Conservation (phyloP, 1,140 invertebrate genomes). For the Eumeta japonica region DNA sequence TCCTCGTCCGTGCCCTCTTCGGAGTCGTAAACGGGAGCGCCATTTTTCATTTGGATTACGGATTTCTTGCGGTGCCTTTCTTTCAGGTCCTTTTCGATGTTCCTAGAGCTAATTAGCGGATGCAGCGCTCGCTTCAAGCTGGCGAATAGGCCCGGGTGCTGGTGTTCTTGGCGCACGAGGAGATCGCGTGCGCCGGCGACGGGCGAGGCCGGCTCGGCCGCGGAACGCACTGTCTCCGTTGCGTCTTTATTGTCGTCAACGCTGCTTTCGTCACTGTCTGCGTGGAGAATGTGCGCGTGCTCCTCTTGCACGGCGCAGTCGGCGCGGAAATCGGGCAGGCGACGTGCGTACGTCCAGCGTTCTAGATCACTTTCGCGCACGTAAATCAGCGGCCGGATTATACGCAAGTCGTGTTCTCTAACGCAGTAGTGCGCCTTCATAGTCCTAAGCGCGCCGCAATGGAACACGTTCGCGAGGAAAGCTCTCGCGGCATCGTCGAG, state of each 20-base stretch:
- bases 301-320: neutral
- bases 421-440: conserved; percentile 83
- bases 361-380: conserved; percentile 67
- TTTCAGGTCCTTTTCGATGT: conserved; percentile 50
- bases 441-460: conserved; percentile 74
- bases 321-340: conserved; percentile 36
- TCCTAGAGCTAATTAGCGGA: conserved; percentile 67
- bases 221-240: conserved; percentile 1
- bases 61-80: conserved; percentile 56
- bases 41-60: conserved; percentile 56
- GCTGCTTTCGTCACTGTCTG: conserved; percentile 1
- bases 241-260: neutral
- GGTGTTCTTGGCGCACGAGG: conserved; percentile 66
- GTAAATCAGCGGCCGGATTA: conserved; percentile 86
- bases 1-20: conserved; percentile 55
- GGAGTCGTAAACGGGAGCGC: conserved; percentile 52
- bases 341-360: conserved; percentile 35
- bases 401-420: conserved; percentile 76
- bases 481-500: conserved; percentile 82
- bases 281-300: conserved; percentile 1
- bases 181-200: conserved; percentile 33
- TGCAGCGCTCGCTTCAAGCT: conserved; percentile 67
- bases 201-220: conserved; percentile 21
- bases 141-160: conserved; percentile 66
- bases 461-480: conserved; percentile 81